Evolutionary conservation across 2,888 invertebrate genomes (phyloP), one percentile per base, ranked within the genome.

Genomic region (Stramonita haemastoma): DNA sequence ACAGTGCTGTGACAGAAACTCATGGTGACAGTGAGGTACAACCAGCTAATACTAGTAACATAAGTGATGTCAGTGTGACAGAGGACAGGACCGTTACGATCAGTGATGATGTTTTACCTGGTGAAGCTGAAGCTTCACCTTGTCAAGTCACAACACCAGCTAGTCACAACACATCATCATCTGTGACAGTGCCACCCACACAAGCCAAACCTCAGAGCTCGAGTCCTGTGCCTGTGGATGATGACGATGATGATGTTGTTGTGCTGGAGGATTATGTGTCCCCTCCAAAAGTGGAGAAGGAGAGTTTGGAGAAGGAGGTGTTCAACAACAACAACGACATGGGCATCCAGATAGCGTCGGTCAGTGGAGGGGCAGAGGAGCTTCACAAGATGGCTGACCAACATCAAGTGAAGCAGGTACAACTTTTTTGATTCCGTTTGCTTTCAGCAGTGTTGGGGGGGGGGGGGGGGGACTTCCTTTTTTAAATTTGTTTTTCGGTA

Each of bases 311-410:
- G 32, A 90, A 88, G 13, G 87, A 89, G 19, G 36, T 81, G 15
- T 85, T 89, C 57, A 85, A 84, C 89, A 89, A 89, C 56, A 88
- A 90, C 34, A 91, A 91, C 90, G 91, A 91, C 86, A 90, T 92
- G 86, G 92, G 92, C 84, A 88, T 93, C 81, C 92, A 93, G 91
- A 93, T 94, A 26, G 73, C 92, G 11, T 91, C 93, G 0, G 93
- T 93, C 46, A 92, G 90, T 86, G 92, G 93, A n/a, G 92, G 91
- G 22, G 90, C 86, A 15, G 92, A 92, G 34, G 89, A 89, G 26
- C 56, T 89, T 1, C 89, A 89, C 70, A 84, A 85, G 34, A 36
- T 73, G 84, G 89, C 89, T 15, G 89, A 89, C 2, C 85, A 85
- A 56, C 46, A 34, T 22, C 36, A 26, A 85, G 88, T 91, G 2